Evolutionary conservation across 2,113 vertebrate genomes (phyloP).

Genomic region (Enhydra lutris): DNA sequence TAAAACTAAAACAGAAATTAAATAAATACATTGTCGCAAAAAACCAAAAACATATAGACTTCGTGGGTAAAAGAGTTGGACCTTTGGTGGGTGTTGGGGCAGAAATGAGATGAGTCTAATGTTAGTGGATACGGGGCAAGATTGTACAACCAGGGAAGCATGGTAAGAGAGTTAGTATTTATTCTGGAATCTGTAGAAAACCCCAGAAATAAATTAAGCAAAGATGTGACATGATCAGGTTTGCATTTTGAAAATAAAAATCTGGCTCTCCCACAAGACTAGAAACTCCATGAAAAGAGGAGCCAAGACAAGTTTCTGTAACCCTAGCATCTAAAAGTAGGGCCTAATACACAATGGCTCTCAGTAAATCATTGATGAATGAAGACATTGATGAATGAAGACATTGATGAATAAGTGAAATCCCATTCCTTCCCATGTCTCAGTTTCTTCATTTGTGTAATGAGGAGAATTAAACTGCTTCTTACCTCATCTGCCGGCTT

Average conservation of each 20-base stretch:
- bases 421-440: background rate
- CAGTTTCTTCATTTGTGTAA: background rate
- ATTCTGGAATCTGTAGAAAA: constrained; percentile 18
- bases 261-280: background rate
- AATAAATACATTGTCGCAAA: background rate
- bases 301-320: background rate
- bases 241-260: constrained; percentile 13
- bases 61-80: background rate
- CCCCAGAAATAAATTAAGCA: constrained; percentile 18
- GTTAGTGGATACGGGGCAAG: background rate
- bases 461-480: background rate
- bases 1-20: background rate
- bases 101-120: background rate
- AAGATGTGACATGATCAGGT: background rate
- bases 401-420: background rate
- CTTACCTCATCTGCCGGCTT: background rate
- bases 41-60: background rate
- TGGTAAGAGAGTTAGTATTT: background rate
- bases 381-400: background rate
- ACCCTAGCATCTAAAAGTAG: background rate
- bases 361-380: background rate
- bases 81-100: background rate
- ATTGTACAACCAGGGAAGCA: background rate
- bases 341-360: background rate
- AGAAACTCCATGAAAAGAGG: background rate